These are phyloP conservation scores for Gari tellinella DNA, from an alignment of 2,888 invertebrate genomes.

Conservation along the genomic window DNA sequence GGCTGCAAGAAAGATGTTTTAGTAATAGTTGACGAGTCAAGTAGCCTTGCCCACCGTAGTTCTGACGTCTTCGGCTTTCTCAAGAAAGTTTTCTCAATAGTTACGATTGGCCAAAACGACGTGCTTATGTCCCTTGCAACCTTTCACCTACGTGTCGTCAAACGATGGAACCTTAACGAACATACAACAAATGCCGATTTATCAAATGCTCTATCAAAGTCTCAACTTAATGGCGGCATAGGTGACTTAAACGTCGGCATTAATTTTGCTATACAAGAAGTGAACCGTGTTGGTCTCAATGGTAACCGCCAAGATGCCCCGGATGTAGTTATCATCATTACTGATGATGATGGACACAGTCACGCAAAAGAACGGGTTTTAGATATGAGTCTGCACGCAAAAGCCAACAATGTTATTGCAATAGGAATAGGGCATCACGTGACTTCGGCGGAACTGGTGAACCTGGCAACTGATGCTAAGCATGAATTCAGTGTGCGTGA, in stretches of 20 bases:
- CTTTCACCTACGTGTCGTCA: not conserved
- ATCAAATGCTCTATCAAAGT: not conserved
- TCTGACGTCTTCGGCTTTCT: conserved; percentile 8
- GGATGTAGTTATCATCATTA: conserved; percentile 14
- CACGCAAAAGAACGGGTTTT: not conserved
- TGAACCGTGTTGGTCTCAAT: no score
- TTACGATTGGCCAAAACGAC: not conserved
- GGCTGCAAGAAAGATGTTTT: conserved; percentile 20
- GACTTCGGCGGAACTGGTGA: not conserved
- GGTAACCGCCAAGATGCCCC: conserved; percentile 16
- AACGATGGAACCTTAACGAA: conserved; percentile 9
- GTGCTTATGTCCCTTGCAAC: conserved; percentile 29
- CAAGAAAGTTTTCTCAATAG: not conserved
- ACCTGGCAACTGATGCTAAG: conserved; percentile 7
- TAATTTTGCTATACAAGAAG: no score
- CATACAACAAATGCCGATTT: conserved; percentile 1
- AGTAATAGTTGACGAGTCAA: conserved; percentile 25
- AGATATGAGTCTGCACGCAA: not conserved
- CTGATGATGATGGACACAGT: conserved; percentile 5
- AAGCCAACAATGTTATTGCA: conserved; percentile 7
- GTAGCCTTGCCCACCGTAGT: not conserved
- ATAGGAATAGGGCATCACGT: conserved; percentile 8
- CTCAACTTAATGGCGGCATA: conserved; percentile 1
- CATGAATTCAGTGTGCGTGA: conserved; percentile 11
- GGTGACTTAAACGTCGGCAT: no score